phyloP scores from a whole-genome alignment of 2,113 vertebrate genomes.

The Excalfactoria chinensis region DNA sequence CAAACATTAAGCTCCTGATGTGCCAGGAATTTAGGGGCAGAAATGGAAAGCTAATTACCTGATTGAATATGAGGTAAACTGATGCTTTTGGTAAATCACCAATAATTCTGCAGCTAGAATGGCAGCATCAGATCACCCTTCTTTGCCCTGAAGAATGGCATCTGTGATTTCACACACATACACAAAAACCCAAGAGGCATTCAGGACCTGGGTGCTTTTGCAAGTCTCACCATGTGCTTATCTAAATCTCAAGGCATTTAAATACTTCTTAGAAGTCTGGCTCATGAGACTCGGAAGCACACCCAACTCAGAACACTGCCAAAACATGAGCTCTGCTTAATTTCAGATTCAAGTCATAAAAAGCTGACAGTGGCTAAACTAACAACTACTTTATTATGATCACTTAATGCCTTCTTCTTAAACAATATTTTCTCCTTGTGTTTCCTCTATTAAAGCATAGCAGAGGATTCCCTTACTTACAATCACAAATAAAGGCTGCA shows the following conservation, averaged over 20 bases:
- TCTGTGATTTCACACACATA: rapidly evolving
- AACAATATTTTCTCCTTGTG: background rate
- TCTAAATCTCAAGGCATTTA: slow-evolving; percentile 41
- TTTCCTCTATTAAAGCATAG: background rate
- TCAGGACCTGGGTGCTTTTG: background rate
- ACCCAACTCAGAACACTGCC: background rate
- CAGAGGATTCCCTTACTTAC: background rate
- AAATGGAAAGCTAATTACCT: background rate
- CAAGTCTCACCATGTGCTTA: background rate
- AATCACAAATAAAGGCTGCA: background rate
- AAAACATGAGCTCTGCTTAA: slow-evolving; percentile 4
- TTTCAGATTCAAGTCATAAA: slow-evolving; percentile 38
- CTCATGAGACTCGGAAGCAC: slow-evolving; percentile 24
- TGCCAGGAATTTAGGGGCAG: background rate
- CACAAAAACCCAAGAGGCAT: background rate
- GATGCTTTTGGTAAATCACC: background rate
- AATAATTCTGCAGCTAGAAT: background rate
- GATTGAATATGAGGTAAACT: background rate
- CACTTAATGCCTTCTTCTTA: background rate
- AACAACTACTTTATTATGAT: background rate
- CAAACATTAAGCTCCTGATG: background rate
- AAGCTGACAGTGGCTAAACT: slow-evolving; percentile 13
- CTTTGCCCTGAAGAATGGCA: background rate
- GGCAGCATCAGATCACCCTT: background rate
- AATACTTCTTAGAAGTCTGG: slow-evolving; percentile 33